Evolutionary conservation across 2,113 vertebrate genomes (phyloP), one percentile per base, ranked within the genome.

Genomic region (Polyodon spathula): DNA sequence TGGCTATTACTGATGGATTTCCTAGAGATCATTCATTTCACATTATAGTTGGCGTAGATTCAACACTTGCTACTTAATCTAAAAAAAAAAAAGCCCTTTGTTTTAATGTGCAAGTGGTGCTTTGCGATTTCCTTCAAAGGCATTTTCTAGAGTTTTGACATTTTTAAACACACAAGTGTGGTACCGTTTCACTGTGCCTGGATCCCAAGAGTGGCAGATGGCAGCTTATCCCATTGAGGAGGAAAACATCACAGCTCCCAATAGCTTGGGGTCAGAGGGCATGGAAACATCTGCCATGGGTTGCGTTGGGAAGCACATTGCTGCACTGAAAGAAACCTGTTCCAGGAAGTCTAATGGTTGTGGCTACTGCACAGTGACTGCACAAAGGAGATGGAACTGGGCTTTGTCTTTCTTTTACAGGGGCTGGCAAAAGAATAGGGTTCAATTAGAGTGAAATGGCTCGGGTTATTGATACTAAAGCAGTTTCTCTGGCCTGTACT

Each of bases 181-280:
- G 62, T 61, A 61, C 56, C 57, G 58, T 66, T 65, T 63, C 57
- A 66, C 65, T 71, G 69, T 76, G 70, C 63, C 44, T 66, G 72
- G 46, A 75, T 78, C 74, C 77, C 77, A 73, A 70, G 63, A 63
- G 72, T 76, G 78, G 90, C 93, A 97, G 93, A 97, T 97, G 95
- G 93, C 84, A 75, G 80, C 84, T 87, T 81, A 83, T 81, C 44
- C 50, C 74, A 59, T 39, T 63, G 78, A 79, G 81, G 81, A 84
- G 86, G 85, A 86, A 89, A 91, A 78, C 83, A 85, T 78, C 79
- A 71, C 71, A 78, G 76, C 80, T 84, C 84, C 74, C 87, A 85
- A 89, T 91, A 81, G 86, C 80, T 71, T 55, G 37, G 84, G 92
- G 90, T 93, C 84, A 93, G 76, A 91, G 93, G 93, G 94, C 91